A percentile compares a stretch with the other conserved stretches of the same genome.
phyloP scores from a whole-genome alignment of 2,113 vertebrate genomes.

The Xerus inauris region DNA sequence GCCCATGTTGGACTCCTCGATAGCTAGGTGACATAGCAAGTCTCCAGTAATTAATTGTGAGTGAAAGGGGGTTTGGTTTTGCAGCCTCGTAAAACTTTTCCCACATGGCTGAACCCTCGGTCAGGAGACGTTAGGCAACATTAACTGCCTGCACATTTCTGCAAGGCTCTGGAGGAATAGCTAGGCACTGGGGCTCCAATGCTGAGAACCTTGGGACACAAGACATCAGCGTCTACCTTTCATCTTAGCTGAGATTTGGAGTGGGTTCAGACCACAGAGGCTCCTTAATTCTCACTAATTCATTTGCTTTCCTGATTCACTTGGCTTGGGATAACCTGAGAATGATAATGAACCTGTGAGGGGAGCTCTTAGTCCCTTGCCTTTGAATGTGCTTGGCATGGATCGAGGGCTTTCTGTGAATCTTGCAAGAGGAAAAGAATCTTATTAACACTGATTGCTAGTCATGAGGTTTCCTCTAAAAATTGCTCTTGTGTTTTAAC shows the following conservation, averaged over 20 bases:
- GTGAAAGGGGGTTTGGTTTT: constrained; percentile 90
- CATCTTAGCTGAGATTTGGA: constrained; percentile 98
- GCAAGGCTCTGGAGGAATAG: constrained; percentile 86
- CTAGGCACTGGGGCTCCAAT: constrained; percentile 88
- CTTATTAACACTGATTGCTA: constrained; percentile 95
- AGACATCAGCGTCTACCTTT: constrained; percentile 95
- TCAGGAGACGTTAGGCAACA: constrained; percentile 95
- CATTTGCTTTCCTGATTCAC: constrained; percentile 99
- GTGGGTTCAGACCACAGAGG: constrained; percentile 97
- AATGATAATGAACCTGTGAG: constrained; percentile 98
- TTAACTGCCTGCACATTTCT: constrained; percentile 93
- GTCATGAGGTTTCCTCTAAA: constrained; percentile 91
- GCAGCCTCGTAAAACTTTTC: constrained; percentile 92
- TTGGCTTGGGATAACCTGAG: constrained; percentile 97
- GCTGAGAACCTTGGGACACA: constrained; percentile 90
- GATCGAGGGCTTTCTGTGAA: constrained; percentile 96
- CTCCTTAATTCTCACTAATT: constrained; percentile 99
- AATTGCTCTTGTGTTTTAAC: constrained; percentile 89
- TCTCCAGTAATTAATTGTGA: constrained; percentile 95
- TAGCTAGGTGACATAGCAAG: constrained; percentile 88
- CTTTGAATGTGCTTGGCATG: constrained; percentile 98
- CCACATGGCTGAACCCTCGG: constrained; percentile 93
- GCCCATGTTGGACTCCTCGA: constrained; percentile 87
- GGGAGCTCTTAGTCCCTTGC: constrained; percentile 93
- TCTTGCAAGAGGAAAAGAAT: constrained; percentile 94